phyloP scores from a whole-genome alignment of 1,140 invertebrate genomes.

The Atta colombica region DNA sequence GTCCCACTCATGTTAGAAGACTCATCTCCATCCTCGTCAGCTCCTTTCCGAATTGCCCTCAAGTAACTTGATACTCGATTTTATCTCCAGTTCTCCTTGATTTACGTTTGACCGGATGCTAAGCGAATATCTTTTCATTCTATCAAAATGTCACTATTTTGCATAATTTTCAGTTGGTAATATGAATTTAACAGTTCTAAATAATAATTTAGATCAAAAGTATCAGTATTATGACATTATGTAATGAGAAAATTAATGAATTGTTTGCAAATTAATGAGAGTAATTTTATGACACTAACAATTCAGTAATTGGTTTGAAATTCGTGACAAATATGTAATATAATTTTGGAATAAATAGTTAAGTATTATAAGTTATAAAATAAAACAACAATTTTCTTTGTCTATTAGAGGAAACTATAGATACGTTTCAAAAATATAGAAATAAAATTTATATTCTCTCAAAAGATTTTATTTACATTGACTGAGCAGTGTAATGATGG shows the following conservation, averaged over 20 bases:
- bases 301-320: background rate
- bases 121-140: conserved; percentile 25
- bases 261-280: background rate
- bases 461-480: conserved; percentile 20
- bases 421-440: conserved; percentile 4
- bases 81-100: background rate
- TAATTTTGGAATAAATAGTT: background rate
- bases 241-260: background rate
- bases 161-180: background rate
- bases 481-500: conserved; percentile 32
- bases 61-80: conserved; percentile 38
- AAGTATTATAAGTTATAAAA: background rate
- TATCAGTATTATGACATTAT: background rate
- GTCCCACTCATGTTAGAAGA: conserved; percentile 19
- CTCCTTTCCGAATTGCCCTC: conserved; percentile 35
- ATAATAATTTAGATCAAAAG: background rate
- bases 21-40: conserved; percentile 43
- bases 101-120: background rate
- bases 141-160: conserved; percentile 7
- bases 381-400: background rate
- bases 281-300: background rate
- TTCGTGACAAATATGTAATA: background rate
- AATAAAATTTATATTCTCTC: background rate
- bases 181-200: background rate
- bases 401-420: background rate